A percentile compares a stretch with the other conserved stretches of the same genome.
Evolutionary conservation across 2,888 invertebrate genomes (phyloP).

Genomic region (Microplitis manilae): DNA sequence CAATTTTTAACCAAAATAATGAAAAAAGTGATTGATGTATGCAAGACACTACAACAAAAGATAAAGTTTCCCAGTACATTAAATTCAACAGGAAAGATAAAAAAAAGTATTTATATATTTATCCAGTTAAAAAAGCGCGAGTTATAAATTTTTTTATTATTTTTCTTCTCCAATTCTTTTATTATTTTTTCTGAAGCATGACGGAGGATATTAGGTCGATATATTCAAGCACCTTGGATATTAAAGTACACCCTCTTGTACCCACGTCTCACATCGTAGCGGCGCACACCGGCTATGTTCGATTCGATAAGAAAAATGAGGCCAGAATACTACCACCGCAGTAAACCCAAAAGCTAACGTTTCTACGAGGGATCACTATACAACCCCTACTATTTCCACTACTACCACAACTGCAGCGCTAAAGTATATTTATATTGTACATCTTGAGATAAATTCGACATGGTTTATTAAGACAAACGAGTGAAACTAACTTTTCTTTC

Average conservation of each 20-base stretch:
- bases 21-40: too few species aligned
- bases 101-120: not conserved
- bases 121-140: not conserved
- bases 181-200: not conserved
- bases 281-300: conserved; percentile 5
- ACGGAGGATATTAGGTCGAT: conserved; percentile 29
- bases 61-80: too few species aligned
- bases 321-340: conserved; percentile 5
- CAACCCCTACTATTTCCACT: not conserved
- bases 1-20: too few species aligned
- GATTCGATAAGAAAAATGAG: conserved; percentile 34
- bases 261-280: conserved; percentile 14
- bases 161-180: not conserved
- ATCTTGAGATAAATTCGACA: not conserved
- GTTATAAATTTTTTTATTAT: not conserved
- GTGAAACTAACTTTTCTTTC: not conserved
- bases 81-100: not conserved
- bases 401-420: not conserved
- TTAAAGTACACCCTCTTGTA: conserved; percentile 24
- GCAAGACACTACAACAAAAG: too few species aligned
- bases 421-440: conserved; percentile 2
- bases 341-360: conserved; percentile 18
- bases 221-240: conserved; percentile 28
- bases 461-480: conserved; percentile 25
- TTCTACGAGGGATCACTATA: not conserved